Evolutionary conservation across 2,113 vertebrate species (phyloP).

Genomic region (Crotalus helleri): DNA sequence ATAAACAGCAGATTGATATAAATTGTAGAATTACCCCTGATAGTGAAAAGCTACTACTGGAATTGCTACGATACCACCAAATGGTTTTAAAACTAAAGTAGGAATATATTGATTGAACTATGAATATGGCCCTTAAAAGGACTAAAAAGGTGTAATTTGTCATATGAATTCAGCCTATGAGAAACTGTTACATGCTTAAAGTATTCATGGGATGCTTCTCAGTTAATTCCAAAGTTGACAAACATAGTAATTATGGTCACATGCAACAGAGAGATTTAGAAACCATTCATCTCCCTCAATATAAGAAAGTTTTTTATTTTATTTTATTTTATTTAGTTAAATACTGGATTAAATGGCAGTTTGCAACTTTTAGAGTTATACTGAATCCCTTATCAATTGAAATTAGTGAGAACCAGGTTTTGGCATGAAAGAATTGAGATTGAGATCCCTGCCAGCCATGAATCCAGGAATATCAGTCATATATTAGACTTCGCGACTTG

Average conservation of each 20-base stretch:
- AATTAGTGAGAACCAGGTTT: neutral
- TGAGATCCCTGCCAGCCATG: neutral
- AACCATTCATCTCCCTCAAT: neutral
- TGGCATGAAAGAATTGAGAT: neutral
- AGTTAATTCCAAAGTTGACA: neutral
- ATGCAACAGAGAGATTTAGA: neutral
- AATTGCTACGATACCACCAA: constrained; percentile 46
- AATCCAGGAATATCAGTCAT: neutral
- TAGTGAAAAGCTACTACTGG: constrained; percentile 66
- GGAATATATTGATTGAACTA: constrained; percentile 50
- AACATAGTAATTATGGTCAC: neutral
- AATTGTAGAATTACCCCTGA: constrained; percentile 61
- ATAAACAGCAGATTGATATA: constrained; percentile 54
- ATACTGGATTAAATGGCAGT: neutral
- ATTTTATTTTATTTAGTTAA: neutral
- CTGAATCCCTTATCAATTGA: neutral
- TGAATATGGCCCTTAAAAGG: constrained; percentile 54
- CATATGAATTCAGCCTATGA: neutral
- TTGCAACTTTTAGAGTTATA: neutral
- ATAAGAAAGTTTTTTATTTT: neutral
- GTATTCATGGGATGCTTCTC: neutral
- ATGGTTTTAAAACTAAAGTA: constrained; percentile 64
- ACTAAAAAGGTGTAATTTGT: constrained; percentile 52
- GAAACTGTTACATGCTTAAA: neutral
- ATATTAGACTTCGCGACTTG: neutral